Base-by-base conservation (phyloP, 2,797 vertebrate species). In the Hemitrygon akajei region DNA sequence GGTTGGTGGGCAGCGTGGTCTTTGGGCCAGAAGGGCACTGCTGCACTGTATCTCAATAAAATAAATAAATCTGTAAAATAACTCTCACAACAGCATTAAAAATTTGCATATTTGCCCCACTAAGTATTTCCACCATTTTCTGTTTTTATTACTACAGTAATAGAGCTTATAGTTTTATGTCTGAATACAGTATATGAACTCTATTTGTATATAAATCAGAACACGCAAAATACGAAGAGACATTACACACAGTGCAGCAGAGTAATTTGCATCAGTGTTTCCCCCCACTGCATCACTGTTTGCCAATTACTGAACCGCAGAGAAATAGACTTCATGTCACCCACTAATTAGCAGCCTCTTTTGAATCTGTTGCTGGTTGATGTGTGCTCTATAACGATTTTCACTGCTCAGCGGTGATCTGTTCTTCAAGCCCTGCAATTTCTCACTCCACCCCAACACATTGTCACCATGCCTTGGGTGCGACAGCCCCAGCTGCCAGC, bases 291-390 rank as follows among this genome's bases (percentile, higher is more conserved):
- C 86, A 34, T 69, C n/a, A 2, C 60, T 66, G 60, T 69, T 89
- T 89, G 66, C 7, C n/a, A 25, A 37, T 22, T 4, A 10, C 7
- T 25, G n/a, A 69, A 63, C 7, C 22, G n/a, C n/a, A 37, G n/a
- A 34, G 5, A 69, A 63, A 69, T 25, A 37, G 63, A 22, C 16
- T 89, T 89, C n/a, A 37, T 89, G 34, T 20, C n/a, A 37, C 18
- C 60, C 63, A 22, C 63, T 89, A 89, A 89, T 66, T 69, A 89
- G n/a, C 86, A 89, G n/a, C n/a, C 66, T 22, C 20, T 69, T 89
- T 89, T 89, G 20, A 69, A 37, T 37, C 86, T 66, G 60, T 89
- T 37, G 10, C 86, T 69, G 34, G n/a, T 34, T 69, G 82, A 86
- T 30, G 3, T 14, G 12, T 25, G 9, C 63, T 69, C n/a, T 89